Conservation (phyloP, 2,113 vertebrate species). For the Pardalotus punctatus region DNA sequence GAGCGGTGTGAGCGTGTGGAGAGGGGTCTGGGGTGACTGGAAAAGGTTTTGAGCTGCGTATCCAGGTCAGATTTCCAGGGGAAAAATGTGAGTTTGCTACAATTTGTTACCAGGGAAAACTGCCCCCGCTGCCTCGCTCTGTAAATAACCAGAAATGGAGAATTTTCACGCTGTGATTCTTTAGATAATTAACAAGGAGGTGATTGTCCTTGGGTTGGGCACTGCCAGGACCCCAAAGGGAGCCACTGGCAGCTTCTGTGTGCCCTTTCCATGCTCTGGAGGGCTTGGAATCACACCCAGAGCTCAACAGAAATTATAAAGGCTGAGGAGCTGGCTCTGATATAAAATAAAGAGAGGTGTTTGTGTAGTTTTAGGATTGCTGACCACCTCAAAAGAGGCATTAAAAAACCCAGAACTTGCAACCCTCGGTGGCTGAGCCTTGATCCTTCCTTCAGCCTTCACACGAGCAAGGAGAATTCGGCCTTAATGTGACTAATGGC, state of each 20-base stretch:
- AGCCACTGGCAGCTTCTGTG: rapidly evolving
- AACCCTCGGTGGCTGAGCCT: background rate
- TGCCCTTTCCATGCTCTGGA: background rate
- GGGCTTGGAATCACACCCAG: background rate
- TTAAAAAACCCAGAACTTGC: background rate
- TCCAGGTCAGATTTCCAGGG: background rate
- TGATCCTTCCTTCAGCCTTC: background rate
- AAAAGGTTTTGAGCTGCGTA: background rate
- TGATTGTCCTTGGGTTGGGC: background rate
- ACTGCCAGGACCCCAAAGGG: background rate
- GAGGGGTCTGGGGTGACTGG: background rate
- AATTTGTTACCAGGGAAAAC: background rate
- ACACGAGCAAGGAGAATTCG: background rate
- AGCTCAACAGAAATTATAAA: background rate
- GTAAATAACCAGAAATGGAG: background rate
- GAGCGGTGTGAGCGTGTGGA: background rate
- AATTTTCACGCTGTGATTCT: background rate
- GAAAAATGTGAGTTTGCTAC: background rate
- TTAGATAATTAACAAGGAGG: background rate
- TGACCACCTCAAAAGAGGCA: background rate
- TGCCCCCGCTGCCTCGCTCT: background rate
- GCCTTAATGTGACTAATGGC: background rate
- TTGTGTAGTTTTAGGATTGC: background rate
- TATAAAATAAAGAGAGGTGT: background rate
- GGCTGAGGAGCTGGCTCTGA: background rate